These are phyloP conservation scores for Periphyllus acericola DNA, from an alignment of 2,888 invertebrate genomes.

Conservation along the genomic window DNA sequence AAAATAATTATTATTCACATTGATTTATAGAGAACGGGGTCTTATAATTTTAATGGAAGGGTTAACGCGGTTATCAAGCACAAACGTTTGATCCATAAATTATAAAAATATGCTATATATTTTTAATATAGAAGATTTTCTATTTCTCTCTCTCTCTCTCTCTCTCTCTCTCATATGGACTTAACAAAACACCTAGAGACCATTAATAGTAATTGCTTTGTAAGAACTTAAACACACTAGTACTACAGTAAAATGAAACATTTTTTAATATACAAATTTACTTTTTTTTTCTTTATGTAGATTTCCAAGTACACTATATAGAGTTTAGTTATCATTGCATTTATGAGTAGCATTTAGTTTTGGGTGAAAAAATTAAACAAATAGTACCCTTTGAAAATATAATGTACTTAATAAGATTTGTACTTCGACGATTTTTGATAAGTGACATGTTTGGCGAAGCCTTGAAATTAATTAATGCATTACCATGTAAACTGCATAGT, in stretches of 20 bases:
- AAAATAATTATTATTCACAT: background rate
- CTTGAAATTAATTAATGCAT: no score
- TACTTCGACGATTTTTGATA: no score
- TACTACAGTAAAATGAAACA: background rate
- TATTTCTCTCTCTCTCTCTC: background rate
- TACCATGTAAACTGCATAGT: no score
- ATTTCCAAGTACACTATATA: no score
- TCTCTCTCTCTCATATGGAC: background rate
- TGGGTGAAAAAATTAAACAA: no score
- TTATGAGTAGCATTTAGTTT: no score
- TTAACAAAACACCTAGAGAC: background rate
- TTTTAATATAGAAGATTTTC: background rate
- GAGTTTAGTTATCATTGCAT: no score
- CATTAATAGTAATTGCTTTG: background rate
- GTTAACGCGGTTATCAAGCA: background rate
- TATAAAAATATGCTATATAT: background rate
- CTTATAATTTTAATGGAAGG: background rate
- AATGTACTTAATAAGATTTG: no score
- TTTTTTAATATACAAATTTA: background rate
- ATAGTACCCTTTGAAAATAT: no score
- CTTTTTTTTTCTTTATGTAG: background rate
- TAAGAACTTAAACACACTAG: background rate
- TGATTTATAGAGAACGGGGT: background rate
- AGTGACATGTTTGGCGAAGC: no score
- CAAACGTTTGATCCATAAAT: background rate